Base-by-base conservation (phyloP, 2,113 vertebrate species). In the Odontesthes bonariensis region DNA sequence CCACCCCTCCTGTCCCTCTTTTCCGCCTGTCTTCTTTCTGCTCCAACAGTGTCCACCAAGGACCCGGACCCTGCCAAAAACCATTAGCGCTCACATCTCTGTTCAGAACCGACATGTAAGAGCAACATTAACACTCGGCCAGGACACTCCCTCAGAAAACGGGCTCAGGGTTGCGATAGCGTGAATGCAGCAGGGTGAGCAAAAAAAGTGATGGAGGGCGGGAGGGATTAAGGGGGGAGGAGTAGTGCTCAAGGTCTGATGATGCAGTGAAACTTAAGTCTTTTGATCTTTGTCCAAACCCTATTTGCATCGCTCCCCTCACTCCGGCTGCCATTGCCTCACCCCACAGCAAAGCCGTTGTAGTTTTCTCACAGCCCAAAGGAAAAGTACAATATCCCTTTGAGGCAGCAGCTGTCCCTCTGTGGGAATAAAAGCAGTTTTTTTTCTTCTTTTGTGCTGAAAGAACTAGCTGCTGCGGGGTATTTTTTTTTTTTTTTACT, bases 11-110 rank as follows among this genome's bases (percentile, higher is more conserved):
- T 42, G 33, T 73, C 62, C 82, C 54, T 71, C 62, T 69, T 38
- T 73, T 72, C 63, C 14, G 33, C 73, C 75, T 71, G 59, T 80
- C 73, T 69, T 82, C 53, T 69, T 51, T 76, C 67, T 56, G 53
- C 75, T 66, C 77, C 79, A 68, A 59, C 79, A 77, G 59, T 73
- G 82, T 88, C 79, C 83, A 68, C 81, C 13, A 56, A 83, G 86
- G 77, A 78, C 72, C 77, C 35, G 59, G 61, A 69, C 63, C 54
- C 83, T 89, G 92, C 90, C 92, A 91, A 81, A 81, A 86, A 77
- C 81, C 86, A 92, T 94, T 89, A 94, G 86, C 62, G 88, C 92
- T 92, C 88, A 91, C 91, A 87, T 88, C 88, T 87, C 84, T 85
- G 92, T 89, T 88, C 75, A 87, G 79, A 85, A 63, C 77, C n/a